A percentile compares a stretch with the other conserved stretches of the same genome.
These are phyloP conservation scores for Hypselothyrea guttata DNA, from an alignment of 2,888 invertebrate genomes.

Conservation along the genomic window DNA sequence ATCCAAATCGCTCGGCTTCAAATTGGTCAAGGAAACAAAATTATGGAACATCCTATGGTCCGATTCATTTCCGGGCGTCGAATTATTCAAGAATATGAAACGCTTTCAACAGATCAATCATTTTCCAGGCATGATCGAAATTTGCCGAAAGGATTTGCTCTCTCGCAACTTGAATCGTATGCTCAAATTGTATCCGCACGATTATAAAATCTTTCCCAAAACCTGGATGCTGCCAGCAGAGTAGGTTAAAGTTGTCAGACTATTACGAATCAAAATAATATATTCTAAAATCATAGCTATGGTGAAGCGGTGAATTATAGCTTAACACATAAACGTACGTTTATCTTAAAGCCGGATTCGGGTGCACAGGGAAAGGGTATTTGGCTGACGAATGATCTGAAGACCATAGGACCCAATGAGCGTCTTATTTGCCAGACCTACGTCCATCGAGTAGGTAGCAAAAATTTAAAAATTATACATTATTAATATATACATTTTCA, in stretches of 20 bases:
- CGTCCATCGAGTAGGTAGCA: constrained; percentile 78
- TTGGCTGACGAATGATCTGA: constrained; percentile 91
- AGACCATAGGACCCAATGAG: constrained; percentile 88
- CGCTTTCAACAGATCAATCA: constrained; percentile 96
- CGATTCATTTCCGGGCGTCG: constrained; percentile 92
- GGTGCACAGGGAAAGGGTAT: constrained; percentile 96
- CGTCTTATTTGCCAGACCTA: constrained; percentile 94
- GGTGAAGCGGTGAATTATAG: constrained; percentile 86
- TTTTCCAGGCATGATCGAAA: constrained; percentile 95
- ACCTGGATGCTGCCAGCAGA: constrained; percentile 97
- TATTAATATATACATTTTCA: no score
- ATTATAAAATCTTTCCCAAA: constrained; percentile 95
- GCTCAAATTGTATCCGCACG: constrained; percentile 93
- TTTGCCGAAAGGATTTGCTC: constrained; percentile 93
- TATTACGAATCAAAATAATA: neutral
- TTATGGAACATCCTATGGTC: constrained; percentile 96
- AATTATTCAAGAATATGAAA: constrained; percentile 95
- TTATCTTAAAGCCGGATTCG: constrained; percentile 95
- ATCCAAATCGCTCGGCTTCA: constrained; percentile 79
- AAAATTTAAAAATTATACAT: neutral
- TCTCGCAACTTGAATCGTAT: constrained; percentile 95
- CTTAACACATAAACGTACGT: constrained; percentile 86
- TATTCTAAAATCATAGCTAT: constrained; percentile 82
- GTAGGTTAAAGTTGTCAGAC: constrained; percentile 83
- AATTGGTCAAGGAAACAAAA: constrained; percentile 87